These are phyloP conservation scores for Pseudopleuronectes americanus DNA, from an alignment of 2,797 vertebrate genomes.

Conservation along the genomic window DNA sequence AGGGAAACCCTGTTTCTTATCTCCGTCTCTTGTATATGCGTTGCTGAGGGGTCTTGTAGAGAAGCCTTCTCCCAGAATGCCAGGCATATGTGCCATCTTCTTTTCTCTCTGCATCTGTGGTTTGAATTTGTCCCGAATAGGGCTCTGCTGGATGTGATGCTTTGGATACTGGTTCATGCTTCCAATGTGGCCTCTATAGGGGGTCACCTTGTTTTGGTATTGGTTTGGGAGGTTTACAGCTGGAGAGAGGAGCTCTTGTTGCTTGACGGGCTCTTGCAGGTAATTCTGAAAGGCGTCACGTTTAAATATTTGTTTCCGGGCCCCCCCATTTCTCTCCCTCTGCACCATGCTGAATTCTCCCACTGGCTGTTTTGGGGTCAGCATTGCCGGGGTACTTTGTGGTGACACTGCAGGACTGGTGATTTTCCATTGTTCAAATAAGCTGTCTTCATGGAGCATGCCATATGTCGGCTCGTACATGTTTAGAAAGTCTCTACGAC, in stretches of 20 bases:
- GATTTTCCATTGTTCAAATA: conserved; percentile 83
- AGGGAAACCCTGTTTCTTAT: conserved; percentile 75
- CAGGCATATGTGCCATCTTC: conserved; percentile 80
- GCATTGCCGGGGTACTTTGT: conserved; percentile 77
- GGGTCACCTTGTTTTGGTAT: conserved; percentile 78
- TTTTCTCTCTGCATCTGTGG: conserved; percentile 83
- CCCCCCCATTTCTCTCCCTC: conserved; percentile 73
- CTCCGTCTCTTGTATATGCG: conserved; percentile 70
- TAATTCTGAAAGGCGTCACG: conserved; percentile 79
- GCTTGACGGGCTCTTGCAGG: conserved; percentile 81
- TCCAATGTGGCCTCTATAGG: conserved; percentile 59
- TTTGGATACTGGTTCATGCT: conserved; percentile 61
- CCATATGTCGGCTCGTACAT: conserved; percentile 79
- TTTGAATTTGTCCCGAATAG: conserved; percentile 79
- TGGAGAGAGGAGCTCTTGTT: conserved; percentile 73
- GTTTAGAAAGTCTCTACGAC: conserved; percentile 81
- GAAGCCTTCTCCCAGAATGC: conserved; percentile 77
- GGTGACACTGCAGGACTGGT: conserved; percentile 72
- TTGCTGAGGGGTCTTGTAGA: conserved; percentile 74
- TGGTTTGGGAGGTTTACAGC: conserved; percentile 70
- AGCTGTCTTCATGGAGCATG: conserved; percentile 82
- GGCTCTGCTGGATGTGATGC: conserved; percentile 71
- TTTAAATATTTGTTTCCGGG: conserved; percentile 77
- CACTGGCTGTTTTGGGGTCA: conserved; percentile 80
- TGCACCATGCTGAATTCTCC: conserved; percentile 79